Base-by-base conservation (phyloP, 2,888 invertebrate species). In the Euzophera pinguis region DNA sequence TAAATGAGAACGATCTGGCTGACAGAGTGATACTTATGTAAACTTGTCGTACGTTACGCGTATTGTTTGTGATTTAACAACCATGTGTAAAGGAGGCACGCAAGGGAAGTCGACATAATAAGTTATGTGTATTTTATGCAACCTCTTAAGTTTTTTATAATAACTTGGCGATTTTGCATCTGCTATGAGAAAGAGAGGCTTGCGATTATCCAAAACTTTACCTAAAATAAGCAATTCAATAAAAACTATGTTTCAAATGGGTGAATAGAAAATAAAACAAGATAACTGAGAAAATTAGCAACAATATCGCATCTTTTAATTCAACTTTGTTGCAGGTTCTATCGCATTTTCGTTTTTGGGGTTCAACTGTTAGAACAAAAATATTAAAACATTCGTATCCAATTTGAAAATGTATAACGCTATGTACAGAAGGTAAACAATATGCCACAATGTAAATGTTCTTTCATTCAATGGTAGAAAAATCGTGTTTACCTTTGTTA, bases 1-100 rank as follows among this genome's bases (percentile, higher is more conserved):
- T 65, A 68, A 69, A 71, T 69, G 69, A 66, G 65, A 60, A 65
- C 53, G 63, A 70, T 68, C 66, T 60, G 53, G 58, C 55, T 70
- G 65, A 67, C 63, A 51, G 54, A 69, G 64, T 60, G 65, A 38
- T 17, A 50, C 52, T 57, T 54, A 50, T 53, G 52, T 53, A 54
- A 49, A 53, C 48, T 53, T 58, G 51, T 53, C 54, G 49, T 56
- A 54, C 48, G 52, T 55, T 53, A 45, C 42, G 49, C 54, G 32
- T 53, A 47, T 57, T 50, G 39, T 52, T 57, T 50, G 34, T 52
- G 43, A 53, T 47, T 50, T 50, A 47, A 54, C 50, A 53, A 50
- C 35, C 12, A 27, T 29, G 13, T 51, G 32, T 52, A 38, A 14
- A 43, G 27, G 47, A 42, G 42, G 17, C 12, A 32, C 32, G 32